Evolutionary conservation across 2,888 invertebrate genomes (phyloP), one percentile per base, ranked within the genome.

Genomic region (Geotrupes spiniger): DNA sequence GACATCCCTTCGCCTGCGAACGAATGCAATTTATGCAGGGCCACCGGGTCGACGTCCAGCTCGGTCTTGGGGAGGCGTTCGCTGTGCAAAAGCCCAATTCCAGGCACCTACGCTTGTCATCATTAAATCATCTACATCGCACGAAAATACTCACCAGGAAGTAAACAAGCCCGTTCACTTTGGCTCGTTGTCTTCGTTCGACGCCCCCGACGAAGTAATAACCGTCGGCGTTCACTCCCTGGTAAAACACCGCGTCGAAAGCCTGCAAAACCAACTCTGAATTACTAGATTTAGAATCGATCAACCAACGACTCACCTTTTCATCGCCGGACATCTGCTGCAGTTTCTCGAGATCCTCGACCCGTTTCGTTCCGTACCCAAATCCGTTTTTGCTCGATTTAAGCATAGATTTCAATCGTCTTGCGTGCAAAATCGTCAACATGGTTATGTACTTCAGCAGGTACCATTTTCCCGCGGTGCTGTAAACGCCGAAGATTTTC

Each of bases 221-320:
- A 0, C 87, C 89, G 9, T 78, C 75, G 12, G 68, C 65, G 53
- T 80, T 81, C 16, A 79, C 79, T 0, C 81, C 85, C 70, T 87
- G 85, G 69, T 89, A 86, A 68, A 87, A 89, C 1, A 88, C 83
- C 2, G 88, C 88, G 69, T 90, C 89, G 53, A 88, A 88, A 1
- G 85, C 85, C 83, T 85, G 67, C 12, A 45, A 37, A 2, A 66
- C 67, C 33, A 44, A 39, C 33, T 26, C 26, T 28, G 27, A 29
- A 26, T 27, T 26, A 26, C 11, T 36, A 42, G 29, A 41, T 27
- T 36, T 43, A 29, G n/a, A 14, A 14, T 10, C 16, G 41, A 41
- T n/a, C 29, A 10, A n/a, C n/a, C n/a, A n/a, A n/a, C n/a, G n/a
- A 36, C 52, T 62, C 69, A 80, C 80, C 72, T 78, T 76, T 10